Percentiles rank a stretch among this genome's conserved stretches.
Evolutionary conservation across 2,797 vertebrate species (phyloP).

Genomic region (Allobates femoralis): DNA sequence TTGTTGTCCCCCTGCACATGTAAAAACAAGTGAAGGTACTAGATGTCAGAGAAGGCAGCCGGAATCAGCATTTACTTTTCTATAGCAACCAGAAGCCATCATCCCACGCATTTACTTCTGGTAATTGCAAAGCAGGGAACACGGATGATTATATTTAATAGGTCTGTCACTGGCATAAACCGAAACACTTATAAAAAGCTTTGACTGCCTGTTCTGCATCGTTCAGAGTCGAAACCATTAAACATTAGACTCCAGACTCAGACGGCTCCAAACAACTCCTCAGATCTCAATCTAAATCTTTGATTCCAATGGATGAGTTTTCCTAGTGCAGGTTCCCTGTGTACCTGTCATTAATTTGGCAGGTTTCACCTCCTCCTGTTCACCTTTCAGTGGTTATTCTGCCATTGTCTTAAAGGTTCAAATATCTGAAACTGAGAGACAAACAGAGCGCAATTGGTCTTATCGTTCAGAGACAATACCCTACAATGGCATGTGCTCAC

Average conservation of each 20-base stretch:
- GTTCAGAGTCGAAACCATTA: neutral
- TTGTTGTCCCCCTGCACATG: neutral
- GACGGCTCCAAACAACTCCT: neutral
- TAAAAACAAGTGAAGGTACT: neutral
- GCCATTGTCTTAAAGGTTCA: no score
- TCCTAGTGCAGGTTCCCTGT: no score
- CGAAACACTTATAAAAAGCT: neutral
- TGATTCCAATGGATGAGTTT: neutral
- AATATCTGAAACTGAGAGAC: no score
- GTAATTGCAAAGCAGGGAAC: conserved; percentile 8
- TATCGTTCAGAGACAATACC: no score
- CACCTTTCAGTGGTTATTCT: no score
- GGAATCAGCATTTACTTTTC: neutral
- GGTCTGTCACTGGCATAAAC: neutral
- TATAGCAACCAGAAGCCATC: conserved; percentile 14
- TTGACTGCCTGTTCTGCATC: neutral
- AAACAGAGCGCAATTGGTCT: no score
- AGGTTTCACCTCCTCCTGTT: no score
- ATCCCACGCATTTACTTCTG: conserved; percentile 2
- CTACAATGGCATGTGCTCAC: no score
- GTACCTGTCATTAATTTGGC: no score
- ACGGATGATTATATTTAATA: conserved; percentile 27
- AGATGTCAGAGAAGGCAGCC: neutral
- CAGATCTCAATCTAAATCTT: neutral
- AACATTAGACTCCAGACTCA: neutral